Conservation (phyloP, 2,797 vertebrate species). For the Gila robusta region DNA sequence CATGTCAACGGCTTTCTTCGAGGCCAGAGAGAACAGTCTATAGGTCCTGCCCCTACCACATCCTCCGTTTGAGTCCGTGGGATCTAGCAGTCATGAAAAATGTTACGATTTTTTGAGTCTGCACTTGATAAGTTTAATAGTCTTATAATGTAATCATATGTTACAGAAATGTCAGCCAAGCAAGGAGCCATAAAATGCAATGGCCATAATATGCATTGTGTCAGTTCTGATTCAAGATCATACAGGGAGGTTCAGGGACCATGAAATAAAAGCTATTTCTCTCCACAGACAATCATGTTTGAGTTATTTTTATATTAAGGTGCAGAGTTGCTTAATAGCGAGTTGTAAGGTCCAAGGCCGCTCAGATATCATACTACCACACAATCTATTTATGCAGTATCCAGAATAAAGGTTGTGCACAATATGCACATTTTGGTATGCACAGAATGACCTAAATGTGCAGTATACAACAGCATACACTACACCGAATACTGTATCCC, state of each 20-base stretch:
- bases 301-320: constrained; percentile 34
- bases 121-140: constrained; percentile 22
- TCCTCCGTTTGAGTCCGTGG: background rate
- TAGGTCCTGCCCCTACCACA: background rate
- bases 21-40: constrained; percentile 1
- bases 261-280: constrained; percentile 38
- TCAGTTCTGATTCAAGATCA: constrained; percentile 38
- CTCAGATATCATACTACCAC: background rate
- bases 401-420: background rate
- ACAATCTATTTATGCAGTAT: background rate
- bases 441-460: background rate
- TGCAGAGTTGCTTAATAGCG: constrained; percentile 13
- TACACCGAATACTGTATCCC: background rate
- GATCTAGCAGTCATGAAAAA: background rate
- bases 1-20: constrained; percentile 52
- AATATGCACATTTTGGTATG: background rate
- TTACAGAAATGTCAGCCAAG: constrained; percentile 42
- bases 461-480: background rate
- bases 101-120: background rate
- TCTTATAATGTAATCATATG: constrained; percentile 47
- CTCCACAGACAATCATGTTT: constrained; percentile 35
- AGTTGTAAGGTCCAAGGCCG: constrained; percentile 1
- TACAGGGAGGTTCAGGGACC: constrained; percentile 36
- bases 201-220: constrained; percentile 22
- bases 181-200: constrained; percentile 37